Evolutionary conservation across 1,140 invertebrate genomes (phyloP), one percentile per base, ranked within the genome.

Genomic region (Diprion similis): DNA sequence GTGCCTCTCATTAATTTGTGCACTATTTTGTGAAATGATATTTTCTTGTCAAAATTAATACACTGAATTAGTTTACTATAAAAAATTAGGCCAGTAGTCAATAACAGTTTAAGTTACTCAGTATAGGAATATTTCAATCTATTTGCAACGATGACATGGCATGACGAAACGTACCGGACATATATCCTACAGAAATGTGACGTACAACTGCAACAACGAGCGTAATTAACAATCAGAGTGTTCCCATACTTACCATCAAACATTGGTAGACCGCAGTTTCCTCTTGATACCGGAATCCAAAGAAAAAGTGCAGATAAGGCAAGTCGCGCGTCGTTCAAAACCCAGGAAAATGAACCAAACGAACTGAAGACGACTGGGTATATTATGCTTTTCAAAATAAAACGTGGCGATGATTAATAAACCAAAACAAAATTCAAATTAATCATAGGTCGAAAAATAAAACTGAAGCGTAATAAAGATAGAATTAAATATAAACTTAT

Each of bases 191-290:
- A 2, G 24, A 37, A 37, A 3, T 1, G 2, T 37, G 24, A 37
- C 24, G 24, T 37, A 37, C 6, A 37, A 37, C 24, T 37, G 24
- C 24, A 37, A 1, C 24, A 37, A 37, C 6, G 6, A 6, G 24
- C 24, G 24, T 37, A 37, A 37, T 37, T 37, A 37, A 37, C 0
- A 37, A 37, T 37, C 1, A 37, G 24, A 37, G 24, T 37, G 24
- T 37, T 37, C 6, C 1, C 24, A 37, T 45, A 85, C 86, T 88
- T 77, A 88, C 86, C 86, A 78, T 88, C 85, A 75, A 84, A 85
- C 86, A 87, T 88, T 78, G 77, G 80, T 82, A 74, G 77, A 83
- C 74, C 65, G 78, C 78, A 74, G 76, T 79, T 79, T 83, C 81
- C 81, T 84, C 79, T 76, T 70, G 79, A 83, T 81, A 82, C 80